Conservation (phyloP, 2,113 vertebrate genomes). For the Sclerurus mexicanus region DNA sequence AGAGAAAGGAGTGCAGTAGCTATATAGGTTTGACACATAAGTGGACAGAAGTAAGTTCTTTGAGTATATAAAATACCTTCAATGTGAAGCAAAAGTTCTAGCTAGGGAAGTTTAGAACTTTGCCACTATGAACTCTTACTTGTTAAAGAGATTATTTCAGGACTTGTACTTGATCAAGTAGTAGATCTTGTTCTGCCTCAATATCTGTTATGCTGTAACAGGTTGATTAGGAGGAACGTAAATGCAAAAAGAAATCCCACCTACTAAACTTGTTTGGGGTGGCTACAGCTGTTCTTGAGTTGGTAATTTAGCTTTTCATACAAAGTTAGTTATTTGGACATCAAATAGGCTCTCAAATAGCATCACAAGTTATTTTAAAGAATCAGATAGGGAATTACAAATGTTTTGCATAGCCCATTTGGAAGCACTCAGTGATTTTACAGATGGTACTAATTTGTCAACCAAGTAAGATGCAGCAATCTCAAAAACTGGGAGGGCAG, state of each 20-base stretch:
- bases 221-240: background rate
- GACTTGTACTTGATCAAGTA: background rate
- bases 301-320: background rate
- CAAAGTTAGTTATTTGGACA: background rate
- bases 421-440: background rate
- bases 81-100: background rate
- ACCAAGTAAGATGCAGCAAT: background rate
- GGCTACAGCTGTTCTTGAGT: background rate
- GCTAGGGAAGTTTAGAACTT: background rate
- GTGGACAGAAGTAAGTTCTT: background rate
- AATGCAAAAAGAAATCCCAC: background rate
- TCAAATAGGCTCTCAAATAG: background rate
- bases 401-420: background rate
- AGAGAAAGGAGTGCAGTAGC: background rate
- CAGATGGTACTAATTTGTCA: background rate
- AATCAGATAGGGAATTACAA: background rate
- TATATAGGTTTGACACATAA: background rate
- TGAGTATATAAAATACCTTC: background rate
- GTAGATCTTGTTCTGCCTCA: background rate
- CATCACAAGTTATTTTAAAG: background rate
- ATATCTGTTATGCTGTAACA: background rate
- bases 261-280: background rate
- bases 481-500: background rate
- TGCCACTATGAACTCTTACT: background rate
- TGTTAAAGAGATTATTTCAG: background rate